Evolutionary conservation across 1,140 invertebrate species (phyloP), one percentile per base, ranked within the genome.

Genomic region (Thaumatotibia leucotreta): DNA sequence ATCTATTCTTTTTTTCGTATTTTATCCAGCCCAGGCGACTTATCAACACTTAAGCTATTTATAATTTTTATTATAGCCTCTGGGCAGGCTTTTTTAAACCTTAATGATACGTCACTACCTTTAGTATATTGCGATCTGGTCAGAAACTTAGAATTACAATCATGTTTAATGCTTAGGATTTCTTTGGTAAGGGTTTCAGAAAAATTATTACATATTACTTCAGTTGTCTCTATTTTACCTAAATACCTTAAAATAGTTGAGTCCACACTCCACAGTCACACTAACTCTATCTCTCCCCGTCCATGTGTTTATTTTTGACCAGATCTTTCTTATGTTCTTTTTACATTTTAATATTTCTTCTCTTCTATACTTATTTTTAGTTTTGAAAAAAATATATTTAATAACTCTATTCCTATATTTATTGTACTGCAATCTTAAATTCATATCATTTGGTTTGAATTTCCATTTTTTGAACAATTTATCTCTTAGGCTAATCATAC

Each of bases 381-480:
- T 32, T 20, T 20, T 63, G 23, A 11, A 33, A n/a, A n/a, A n/a
- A 22, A 63, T 63, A 63, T 31, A 63, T 39, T 35, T 63, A 23
- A 39, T 63, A 9, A 39, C 23, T 35, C 32, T n/a, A n/a, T n/a
- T n/a, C n/a, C n/a, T n/a, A n/a, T n/a, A n/a, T n/a, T n/a, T n/a
- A n/a, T n/a, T n/a, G 22, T 63, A 63, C 2, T 63, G 29, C n/a
- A 63, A 11, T 11, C 61, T 10, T 10, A 11, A 24, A n/a, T 39
- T 63, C 31, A 35, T 35, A 65, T 63, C 70, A 33, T 67, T 69
- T 22, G 72, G 54, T 1, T 64, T 10, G 31, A 33, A 17, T 73
- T 74, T 73, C 75, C 72, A 74, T 63, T 32, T 29, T 63, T 58
- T 72, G 58, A 74, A 78, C 39, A 75, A 52, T 4, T 52, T 8